Evolutionary conservation across 35 echinoderm and acorn worm genomes (phyloP).

Genomic region (Heliocidaris erythrogramma): DNA sequence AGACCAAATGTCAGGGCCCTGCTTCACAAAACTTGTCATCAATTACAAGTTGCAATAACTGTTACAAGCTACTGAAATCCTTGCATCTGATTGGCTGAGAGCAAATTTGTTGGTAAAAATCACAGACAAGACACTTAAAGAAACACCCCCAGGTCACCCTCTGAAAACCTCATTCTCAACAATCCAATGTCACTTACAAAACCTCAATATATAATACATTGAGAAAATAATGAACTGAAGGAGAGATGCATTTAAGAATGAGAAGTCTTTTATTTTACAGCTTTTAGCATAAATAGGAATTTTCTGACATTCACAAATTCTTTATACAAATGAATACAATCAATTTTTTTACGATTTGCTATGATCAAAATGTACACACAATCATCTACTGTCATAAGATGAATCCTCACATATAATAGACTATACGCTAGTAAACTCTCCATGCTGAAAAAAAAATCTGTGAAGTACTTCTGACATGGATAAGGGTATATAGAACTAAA

Average conservation of each 20-base stretch:
- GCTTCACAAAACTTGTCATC: no score
- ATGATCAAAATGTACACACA: not conserved
- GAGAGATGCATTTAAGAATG: not conserved
- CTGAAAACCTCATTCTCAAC: no score
- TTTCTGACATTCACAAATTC: not conserved
- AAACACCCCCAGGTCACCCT: no score
- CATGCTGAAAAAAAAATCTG: not conserved
- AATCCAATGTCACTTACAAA: no score
- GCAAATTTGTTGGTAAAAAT: no score
- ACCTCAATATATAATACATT: no score
- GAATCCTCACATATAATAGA: not conserved
- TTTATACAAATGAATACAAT: constrained; percentile 5
- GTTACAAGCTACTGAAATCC: no score
- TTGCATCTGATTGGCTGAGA: no score
- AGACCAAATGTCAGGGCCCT: no score
- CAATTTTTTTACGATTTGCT: not conserved
- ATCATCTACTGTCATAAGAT: not conserved
- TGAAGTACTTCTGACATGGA: no score
- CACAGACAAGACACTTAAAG: no score
- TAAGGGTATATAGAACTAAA: not conserved
- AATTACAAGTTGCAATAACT: no score
- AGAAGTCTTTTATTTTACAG: not conserved
- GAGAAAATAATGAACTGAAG: not conserved
- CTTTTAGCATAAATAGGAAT: constrained; percentile 5
- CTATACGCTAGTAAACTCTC: not conserved